These are phyloP conservation scores for Altica lythri DNA, from an alignment of 2,888 invertebrate species.

Conservation along the genomic window DNA sequence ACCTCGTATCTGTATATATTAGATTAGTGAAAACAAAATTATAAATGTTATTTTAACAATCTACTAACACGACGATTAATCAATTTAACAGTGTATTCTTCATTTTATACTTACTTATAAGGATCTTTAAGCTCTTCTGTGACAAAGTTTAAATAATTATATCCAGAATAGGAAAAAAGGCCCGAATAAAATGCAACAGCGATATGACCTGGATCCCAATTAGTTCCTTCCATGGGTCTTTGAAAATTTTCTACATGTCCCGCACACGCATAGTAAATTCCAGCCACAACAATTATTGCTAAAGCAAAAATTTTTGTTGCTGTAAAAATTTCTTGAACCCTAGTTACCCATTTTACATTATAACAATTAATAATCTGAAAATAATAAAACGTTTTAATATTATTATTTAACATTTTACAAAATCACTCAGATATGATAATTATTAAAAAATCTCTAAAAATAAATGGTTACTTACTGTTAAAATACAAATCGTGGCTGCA, in stretches of 20 bases:
- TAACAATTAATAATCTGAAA: conserved; percentile 82
- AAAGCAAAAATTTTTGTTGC: conserved; percentile 88
- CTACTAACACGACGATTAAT: too few species aligned
- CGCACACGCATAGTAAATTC: conserved; percentile 72
- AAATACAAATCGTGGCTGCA: conserved; percentile 80
- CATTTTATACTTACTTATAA: conserved; percentile 71
- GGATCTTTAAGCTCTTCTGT: conserved; percentile 89
- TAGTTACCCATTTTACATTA: conserved; percentile 94
- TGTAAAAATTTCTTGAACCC: conserved; percentile 92
- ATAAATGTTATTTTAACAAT: too few species aligned
- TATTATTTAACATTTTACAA: background rate
- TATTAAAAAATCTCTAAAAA: too few species aligned
- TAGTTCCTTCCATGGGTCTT: conserved; percentile 76
- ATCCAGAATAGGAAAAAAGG: conserved; percentile 91
- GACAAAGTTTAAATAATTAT: conserved; percentile 93
- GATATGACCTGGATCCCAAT: conserved; percentile 78
- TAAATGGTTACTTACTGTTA: conserved; percentile 49
- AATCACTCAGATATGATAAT: background rate
- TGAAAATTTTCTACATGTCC: conserved; percentile 78
- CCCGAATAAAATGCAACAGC: conserved; percentile 90
- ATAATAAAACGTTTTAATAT: background rate
- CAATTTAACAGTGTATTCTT: too few species aligned
- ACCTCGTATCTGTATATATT: too few species aligned
- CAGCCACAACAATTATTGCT: conserved; percentile 80
- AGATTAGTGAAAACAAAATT: too few species aligned